Base-by-base conservation (phyloP, 2,797 vertebrate species). In the Oreonectes daqikongensis region DNA sequence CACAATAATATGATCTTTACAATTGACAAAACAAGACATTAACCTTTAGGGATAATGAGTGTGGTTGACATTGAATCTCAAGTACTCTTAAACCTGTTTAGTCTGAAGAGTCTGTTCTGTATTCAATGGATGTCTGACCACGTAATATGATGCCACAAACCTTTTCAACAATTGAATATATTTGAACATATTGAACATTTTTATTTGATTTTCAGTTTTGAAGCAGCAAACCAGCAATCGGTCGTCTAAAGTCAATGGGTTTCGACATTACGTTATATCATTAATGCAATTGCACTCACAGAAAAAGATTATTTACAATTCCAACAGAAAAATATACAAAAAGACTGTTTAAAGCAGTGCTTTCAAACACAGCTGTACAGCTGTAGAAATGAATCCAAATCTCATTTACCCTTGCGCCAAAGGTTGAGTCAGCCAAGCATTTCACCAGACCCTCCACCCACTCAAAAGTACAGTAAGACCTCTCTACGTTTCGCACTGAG, bases 1-100 rank as follows among this genome's bases (percentile, higher is more conserved):
- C 69, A 72, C n/a, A 50, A 40, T 38, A 81, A 79, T 61, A 79
- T 72, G 83, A 80, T 81, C 7, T 74, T 74, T 78, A 82, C 69
- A 83, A 79, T 72, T 71, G 50, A 53, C 26, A 68, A 35, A 57
- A 44, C 20, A 44, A 15, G 69, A 66, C 53, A 42, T 12, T 9
- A 74, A 42, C 18, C 7, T 2, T 18, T 17, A 57, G 0, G 0
- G 18, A 9, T 22, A 42, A 75, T 55, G 24, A 75, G 55, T 66
- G 18, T 8, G 55, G 20, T 32, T 66, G 63, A 67, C 50, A 57
- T 66, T 57, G 38, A 75, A 53, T 12, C 24, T 44, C 35, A 75
- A 67, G 50, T 46, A 38, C 38, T 68, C n/a, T 76, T 60, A 67
- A 60, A 46, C 35, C 30, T 66, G 61, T 65, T 75, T 55, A 75